Percentiles rank a stretch among this genome's conserved stretches.
Evolutionary conservation across 53 echinoderm and acorn worm species (phyloP).

Genomic region (Luidia sarsii): DNA sequence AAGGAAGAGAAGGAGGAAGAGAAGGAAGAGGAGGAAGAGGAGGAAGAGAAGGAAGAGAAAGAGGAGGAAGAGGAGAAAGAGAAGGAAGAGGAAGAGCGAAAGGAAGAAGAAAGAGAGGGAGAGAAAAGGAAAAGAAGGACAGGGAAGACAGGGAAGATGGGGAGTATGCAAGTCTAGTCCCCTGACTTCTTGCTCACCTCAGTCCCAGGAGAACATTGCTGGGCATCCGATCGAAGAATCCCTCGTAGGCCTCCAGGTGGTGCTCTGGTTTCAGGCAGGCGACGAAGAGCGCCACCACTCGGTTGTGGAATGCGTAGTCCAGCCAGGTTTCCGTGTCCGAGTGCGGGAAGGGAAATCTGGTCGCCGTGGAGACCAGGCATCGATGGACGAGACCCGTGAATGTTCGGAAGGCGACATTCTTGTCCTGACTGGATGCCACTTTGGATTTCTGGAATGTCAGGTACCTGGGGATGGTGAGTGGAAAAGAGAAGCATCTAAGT

Average conservation of each 20-base stretch:
- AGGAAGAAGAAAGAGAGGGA: too few relatives aligned
- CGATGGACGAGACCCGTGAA: slow-evolving; percentile 80
- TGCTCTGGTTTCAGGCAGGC: slow-evolving; percentile 46
- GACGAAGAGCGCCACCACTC: slow-evolving; percentile 63
- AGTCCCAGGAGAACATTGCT: slow-evolving; percentile 61
- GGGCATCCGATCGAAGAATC: slow-evolving; percentile 68
- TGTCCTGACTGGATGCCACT: slow-evolving; percentile 23
- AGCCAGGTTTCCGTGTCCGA: slow-evolving; percentile 57
- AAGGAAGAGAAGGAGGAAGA: too few relatives aligned
- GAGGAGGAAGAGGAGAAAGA: too few relatives aligned
- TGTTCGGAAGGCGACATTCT: slow-evolving; percentile 5
- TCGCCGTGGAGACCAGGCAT: slow-evolving; percentile 69
- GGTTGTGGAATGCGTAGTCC: slow-evolving; percentile 78
- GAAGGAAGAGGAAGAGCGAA: too few relatives aligned
- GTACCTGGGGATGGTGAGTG: too few relatives aligned
- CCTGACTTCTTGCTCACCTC: slow-evolving; percentile 56
- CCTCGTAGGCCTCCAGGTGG: slow-evolving; percentile 57
- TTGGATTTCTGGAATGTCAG: slow-evolving; percentile 56
- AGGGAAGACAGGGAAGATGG: too few relatives aligned
- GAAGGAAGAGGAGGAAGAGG: too few relatives aligned
- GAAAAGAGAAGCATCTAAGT: too few relatives aligned
- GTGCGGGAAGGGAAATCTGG: slow-evolving; percentile 61
- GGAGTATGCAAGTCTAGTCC: background rate
- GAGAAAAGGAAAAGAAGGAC: too few relatives aligned
- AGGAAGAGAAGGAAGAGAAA: too few relatives aligned